Percentiles rank a stretch among this genome's conserved stretches.
These are phyloP conservation scores for Argyrosomus regius DNA, from an alignment of 2,797 vertebrate species.

Conservation along the genomic window DNA sequence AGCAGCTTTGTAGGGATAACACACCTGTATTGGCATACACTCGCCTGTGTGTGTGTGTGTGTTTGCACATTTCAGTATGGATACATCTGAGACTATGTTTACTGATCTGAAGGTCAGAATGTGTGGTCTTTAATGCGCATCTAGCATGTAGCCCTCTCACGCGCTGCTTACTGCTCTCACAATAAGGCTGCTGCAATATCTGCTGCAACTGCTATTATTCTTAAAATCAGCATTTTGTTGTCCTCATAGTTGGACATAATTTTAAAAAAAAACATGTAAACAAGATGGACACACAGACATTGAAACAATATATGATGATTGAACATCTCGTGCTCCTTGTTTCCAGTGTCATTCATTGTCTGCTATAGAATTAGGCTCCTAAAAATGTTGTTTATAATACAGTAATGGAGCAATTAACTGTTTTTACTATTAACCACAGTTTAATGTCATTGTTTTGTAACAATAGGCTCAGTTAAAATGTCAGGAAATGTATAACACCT, in stretches of 20 bases:
- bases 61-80: conserved; percentile 22
- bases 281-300: neutral
- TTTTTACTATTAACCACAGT: too few relatives aligned
- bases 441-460: too few relatives aligned
- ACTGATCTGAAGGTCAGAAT: conserved; percentile 62
- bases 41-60: conserved; percentile 26
- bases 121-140: conserved; percentile 43
- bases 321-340: neutral
- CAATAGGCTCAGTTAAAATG: too few relatives aligned
- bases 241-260: neutral
- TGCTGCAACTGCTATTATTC: neutral
- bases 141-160: conserved; percentile 2
- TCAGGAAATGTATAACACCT: too few relatives aligned
- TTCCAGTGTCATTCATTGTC: neutral
- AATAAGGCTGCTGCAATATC: neutral
- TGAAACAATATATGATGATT: neutral
- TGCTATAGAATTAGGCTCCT: neutral
- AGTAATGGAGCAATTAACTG: too few relatives aligned
- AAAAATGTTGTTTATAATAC: neutral
- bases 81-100: conserved; percentile 37
- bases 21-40: conserved; percentile 59
- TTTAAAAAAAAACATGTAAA: neutral
- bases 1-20: conserved; percentile 69
- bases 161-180: conserved; percentile 14
- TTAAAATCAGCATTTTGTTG: neutral